phyloP scores from a whole-genome alignment of 2,888 invertebrate species.

The Ormyrus thymus region DNA sequence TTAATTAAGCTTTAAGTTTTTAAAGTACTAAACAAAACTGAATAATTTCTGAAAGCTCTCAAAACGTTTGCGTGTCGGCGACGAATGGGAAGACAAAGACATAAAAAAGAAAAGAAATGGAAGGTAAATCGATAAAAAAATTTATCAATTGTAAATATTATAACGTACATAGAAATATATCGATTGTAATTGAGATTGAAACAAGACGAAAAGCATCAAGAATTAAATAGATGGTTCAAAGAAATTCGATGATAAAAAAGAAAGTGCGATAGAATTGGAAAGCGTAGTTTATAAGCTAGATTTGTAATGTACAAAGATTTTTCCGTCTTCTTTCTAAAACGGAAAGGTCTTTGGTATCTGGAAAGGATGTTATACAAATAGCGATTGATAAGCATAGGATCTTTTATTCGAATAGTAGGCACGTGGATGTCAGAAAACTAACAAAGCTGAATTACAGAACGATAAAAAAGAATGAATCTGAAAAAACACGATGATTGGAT shows the following conservation, averaged over 20 bases:
- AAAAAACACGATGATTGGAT: constrained; percentile 9
- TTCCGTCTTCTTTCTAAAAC: too few relatives aligned
- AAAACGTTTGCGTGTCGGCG: constrained; percentile 53
- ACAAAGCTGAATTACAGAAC: neutral
- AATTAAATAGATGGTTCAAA: neutral
- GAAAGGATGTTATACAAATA: too few relatives aligned
- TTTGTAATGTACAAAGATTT: neutral
- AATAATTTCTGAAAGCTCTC: constrained; percentile 40
- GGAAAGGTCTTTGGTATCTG: neutral
- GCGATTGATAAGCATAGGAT: neutral
- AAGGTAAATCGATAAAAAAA: constrained; percentile 6
- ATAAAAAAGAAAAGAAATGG: neutral
- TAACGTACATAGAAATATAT: constrained; percentile 38
- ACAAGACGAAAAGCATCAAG: neutral
- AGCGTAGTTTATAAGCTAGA: neutral
- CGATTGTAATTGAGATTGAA: constrained; percentile 34
- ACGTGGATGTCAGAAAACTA: too few relatives aligned
- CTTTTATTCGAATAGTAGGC: neutral
- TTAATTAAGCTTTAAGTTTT: constrained; percentile 45
- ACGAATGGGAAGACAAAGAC: constrained; percentile 19
- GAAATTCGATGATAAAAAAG: constrained; percentile 1
- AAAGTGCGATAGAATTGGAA: neutral
- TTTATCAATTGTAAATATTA: constrained; percentile 51
- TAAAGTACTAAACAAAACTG: constrained; percentile 48
- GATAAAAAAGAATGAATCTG: neutral